Evolutionary conservation across 2,797 vertebrate genomes (phyloP).

Genomic region (Pipistrellus pygmaeus): DNA sequence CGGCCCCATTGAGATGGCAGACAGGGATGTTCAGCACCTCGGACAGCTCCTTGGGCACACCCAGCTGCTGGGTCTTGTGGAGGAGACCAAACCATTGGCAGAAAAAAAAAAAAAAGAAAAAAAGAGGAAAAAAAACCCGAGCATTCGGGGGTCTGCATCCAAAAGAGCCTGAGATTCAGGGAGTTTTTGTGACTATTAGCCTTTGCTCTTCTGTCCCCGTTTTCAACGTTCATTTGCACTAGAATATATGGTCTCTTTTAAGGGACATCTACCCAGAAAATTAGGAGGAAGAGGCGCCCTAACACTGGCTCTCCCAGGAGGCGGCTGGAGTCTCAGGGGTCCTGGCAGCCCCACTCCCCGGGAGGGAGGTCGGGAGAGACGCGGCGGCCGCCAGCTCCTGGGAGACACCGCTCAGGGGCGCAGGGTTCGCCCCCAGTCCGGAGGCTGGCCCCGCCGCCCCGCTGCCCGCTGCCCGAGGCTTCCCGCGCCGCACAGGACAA

Average conservation of each 20-base stretch:
- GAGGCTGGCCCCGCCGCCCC: not conserved
- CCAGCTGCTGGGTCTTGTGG: not conserved
- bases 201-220: not conserved
- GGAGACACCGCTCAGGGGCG: not conserved
- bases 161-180: not conserved
- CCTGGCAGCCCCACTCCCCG: not conserved
- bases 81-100: not conserved
- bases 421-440: not conserved
- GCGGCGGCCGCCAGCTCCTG: not conserved
- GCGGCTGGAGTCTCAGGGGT: not conserved
- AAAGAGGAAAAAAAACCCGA: not conserved
- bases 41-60: constrained; percentile 65
- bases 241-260: not conserved
- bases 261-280: not conserved
- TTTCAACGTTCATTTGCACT: not conserved
- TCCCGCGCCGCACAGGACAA: not conserved
- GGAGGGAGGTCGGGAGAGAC: not conserved
- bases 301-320: not conserved
- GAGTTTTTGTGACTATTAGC: not conserved
- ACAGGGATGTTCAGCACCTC: constrained; percentile 71
- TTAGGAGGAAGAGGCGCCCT: not conserved
- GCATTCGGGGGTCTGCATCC: not conserved
- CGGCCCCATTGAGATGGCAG: accelerated
- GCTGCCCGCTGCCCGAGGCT: not conserved
- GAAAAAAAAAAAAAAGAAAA: too few relatives aligned